Evolutionary conservation across 2,797 vertebrate species (phyloP).

Genomic region (Poecilia velifera): DNA sequence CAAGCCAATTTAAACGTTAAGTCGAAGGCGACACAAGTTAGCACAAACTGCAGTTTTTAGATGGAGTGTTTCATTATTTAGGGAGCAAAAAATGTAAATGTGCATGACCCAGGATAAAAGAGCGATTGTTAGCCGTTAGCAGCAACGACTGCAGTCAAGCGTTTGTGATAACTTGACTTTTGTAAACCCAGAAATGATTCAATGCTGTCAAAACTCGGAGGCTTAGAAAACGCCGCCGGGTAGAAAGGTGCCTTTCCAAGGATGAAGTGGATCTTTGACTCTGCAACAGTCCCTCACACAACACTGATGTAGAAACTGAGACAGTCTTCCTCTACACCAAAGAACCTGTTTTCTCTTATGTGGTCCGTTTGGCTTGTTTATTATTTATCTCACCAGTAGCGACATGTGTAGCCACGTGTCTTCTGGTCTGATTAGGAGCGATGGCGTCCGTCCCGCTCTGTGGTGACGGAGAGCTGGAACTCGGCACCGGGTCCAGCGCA

Average conservation of each 20-base stretch:
- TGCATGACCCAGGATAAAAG: too few species aligned
- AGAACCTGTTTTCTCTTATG: not conserved
- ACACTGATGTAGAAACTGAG: not conserved
- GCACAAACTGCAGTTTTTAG: too few species aligned
- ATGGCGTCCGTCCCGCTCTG: not conserved
- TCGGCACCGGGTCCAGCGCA: not conserved
- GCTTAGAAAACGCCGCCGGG: not conserved
- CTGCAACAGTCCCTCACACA: not conserved
- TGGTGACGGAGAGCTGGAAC: not conserved
- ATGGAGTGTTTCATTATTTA: too few species aligned
- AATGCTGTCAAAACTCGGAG: not conserved
- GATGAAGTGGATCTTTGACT: not conserved
- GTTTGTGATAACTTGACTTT: too few species aligned
- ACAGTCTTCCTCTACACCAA: not conserved
- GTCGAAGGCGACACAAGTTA: too few species aligned
- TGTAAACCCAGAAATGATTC: not conserved
- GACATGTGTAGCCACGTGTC: not conserved
- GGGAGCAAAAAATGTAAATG: too few species aligned
- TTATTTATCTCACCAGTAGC: not conserved
- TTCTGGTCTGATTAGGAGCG: not conserved
- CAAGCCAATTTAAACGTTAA: too few species aligned
- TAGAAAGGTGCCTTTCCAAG: not conserved
- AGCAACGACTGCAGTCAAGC: too few species aligned
- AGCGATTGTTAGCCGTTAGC: too few species aligned
- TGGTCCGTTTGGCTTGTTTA: not conserved